Evolutionary conservation across 1,140 invertebrate genomes (phyloP).

Genomic region (Limonius californicus): DNA sequence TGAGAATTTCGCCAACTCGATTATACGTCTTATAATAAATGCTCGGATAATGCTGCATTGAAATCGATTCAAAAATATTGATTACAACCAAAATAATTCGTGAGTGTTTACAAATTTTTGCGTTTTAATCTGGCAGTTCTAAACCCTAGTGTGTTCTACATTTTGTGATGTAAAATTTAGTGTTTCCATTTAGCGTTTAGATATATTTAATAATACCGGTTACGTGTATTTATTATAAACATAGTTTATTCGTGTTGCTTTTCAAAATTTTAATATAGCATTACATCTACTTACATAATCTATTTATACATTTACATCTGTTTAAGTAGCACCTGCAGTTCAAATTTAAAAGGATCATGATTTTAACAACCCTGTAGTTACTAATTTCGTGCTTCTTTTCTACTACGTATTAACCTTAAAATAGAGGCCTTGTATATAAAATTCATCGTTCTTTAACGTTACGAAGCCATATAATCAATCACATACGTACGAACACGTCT

Average conservation of each 20-base stretch:
- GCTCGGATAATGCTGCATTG: slow-evolving; percentile 8
- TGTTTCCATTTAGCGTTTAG: slow-evolving; percentile 5
- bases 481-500: neutral
- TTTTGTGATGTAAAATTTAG: slow-evolving; percentile 35
- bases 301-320: neutral
- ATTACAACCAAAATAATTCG: slow-evolving; percentile 30
- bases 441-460: neutral
- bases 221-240: neutral
- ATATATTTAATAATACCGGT: neutral
- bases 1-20: neutral
- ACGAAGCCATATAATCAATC: neutral
- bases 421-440: slow-evolving; percentile 1
- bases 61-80: slow-evolving; percentile 43
- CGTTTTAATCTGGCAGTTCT: slow-evolving; percentile 12
- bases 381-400: neutral
- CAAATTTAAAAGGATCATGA: neutral
- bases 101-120: slow-evolving; percentile 28
- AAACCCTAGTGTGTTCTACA: slow-evolving; percentile 39
- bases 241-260: neutral
- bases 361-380: too few species aligned
- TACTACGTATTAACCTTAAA: neutral
- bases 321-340: neutral
- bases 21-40: neutral
- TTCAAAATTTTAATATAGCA: slow-evolving; percentile 4
- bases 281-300: neutral